phyloP scores from a whole-genome alignment of 2,888 invertebrate genomes.

The Dryocosmus kuriphilus region DNA sequence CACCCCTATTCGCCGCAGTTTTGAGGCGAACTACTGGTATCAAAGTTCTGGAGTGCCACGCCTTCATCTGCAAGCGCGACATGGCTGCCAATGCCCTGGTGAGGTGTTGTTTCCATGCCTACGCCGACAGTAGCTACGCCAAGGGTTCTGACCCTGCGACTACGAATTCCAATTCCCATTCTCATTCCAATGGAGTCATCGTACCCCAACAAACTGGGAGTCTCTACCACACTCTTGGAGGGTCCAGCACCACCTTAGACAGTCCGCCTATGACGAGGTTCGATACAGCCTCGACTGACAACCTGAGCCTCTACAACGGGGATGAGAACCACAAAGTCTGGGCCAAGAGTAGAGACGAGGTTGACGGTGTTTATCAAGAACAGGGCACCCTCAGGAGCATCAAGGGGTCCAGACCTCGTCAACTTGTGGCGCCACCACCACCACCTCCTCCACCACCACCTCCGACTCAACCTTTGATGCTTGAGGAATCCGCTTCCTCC shows the following conservation, averaged over 20 bases:
- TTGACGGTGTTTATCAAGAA: constrained; percentile 85
- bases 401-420: constrained; percentile 85
- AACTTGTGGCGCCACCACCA: constrained; percentile 92
- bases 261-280: constrained; percentile 74
- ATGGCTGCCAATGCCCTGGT: constrained; percentile 98
- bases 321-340: constrained; percentile 97
- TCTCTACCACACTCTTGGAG: constrained; percentile 75
- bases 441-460: constrained; percentile 82
- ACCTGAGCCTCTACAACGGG: constrained; percentile 91
- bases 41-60: constrained; percentile 98
- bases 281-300: constrained; percentile 81
- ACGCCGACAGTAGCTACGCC: constrained; percentile 96
- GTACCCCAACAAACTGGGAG: constrained; percentile 70
- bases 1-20: constrained; percentile 97
- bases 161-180: constrained; percentile 61
- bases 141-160: constrained; percentile 79
- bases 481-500: constrained; percentile 71
- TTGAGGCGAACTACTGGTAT: constrained; percentile 96
- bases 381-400: constrained; percentile 78
- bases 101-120: constrained; percentile 97
- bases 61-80: constrained; percentile 97
- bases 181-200: constrained; percentile 62
- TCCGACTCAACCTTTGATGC: constrained; percentile 72
- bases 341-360: constrained; percentile 89
- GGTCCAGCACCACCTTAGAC: constrained; percentile 75